These are phyloP conservation scores for Acanthaster planci DNA, from an alignment of 35 echinoderm and acorn worm species.

Conservation along the genomic window DNA sequence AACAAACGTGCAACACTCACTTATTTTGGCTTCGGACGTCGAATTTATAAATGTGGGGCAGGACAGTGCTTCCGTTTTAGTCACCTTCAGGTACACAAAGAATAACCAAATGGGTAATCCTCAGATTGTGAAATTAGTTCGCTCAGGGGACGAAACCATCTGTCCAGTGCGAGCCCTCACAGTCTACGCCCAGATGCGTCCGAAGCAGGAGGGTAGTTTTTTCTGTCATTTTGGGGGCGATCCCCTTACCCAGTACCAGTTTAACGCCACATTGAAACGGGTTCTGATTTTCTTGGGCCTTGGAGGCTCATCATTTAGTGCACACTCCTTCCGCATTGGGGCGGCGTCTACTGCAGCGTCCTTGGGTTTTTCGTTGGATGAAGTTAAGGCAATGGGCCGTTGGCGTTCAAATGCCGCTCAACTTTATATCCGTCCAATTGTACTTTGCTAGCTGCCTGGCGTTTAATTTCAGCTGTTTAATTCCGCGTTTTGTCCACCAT, in stretches of 20 bases:
- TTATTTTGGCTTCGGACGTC: not conserved
- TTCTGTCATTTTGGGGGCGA: conserved; percentile 9
- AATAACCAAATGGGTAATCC: conserved; percentile 3
- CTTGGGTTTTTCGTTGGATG: not conserved
- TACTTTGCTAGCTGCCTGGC: not conserved
- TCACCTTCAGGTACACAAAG: not conserved
- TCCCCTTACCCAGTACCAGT: not conserved
- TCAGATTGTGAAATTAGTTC: not conserved
- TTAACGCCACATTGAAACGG: not conserved
- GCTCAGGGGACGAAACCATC: not conserved
- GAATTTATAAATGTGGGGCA: not conserved
- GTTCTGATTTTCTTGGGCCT: not conserved
- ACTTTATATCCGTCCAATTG: not conserved
- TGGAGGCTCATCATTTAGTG: not conserved
- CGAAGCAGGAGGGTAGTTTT: not conserved
- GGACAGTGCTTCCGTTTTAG: too few relatives aligned
- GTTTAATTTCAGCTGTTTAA: not conserved
- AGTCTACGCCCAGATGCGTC: not conserved
- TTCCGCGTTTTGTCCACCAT: too few relatives aligned
- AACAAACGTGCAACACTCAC: not conserved
- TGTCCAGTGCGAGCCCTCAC: not conserved
- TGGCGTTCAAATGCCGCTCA: not conserved
- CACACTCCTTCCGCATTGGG: not conserved
- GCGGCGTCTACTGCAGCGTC: conserved; percentile 1
- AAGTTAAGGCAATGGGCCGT: not conserved